Evolutionary conservation across 2,113 vertebrate species (phyloP).

Genomic region (Podiceps cristatus): DNA sequence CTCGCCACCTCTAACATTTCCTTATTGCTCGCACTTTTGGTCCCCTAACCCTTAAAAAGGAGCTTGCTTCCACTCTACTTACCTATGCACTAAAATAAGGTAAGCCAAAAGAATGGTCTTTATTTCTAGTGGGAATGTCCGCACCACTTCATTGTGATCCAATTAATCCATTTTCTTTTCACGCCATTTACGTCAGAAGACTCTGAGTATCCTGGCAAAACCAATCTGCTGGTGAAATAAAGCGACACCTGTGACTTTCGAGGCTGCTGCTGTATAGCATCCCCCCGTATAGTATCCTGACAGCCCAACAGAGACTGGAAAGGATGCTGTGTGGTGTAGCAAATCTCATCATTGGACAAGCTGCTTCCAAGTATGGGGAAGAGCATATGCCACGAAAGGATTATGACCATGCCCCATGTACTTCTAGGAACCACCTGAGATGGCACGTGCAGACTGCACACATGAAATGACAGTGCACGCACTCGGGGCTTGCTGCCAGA

Average conservation of each 20-base stretch:
- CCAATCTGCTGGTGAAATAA: not conserved
- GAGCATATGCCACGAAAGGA: rapidly evolving
- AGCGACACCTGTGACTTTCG: not conserved
- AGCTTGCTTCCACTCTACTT: not conserved
- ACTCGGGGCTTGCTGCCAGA: not conserved
- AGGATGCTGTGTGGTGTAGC: rapidly evolving
- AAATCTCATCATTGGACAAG: not conserved
- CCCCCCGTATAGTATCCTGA: not conserved
- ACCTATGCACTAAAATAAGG: not conserved
- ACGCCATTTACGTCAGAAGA: not conserved
- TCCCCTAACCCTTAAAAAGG: not conserved
- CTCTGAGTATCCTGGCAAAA: not conserved
- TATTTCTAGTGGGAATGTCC: not conserved
- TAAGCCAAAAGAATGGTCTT: not conserved
- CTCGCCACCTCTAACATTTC: not conserved
- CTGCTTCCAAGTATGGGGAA: not conserved
- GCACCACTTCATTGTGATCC: not conserved
- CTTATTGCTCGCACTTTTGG: not conserved
- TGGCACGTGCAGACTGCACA: not conserved
- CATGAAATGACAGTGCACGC: not conserved
- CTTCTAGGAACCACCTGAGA: not conserved
- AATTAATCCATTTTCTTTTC: not conserved
- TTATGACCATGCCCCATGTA: rapidly evolving
- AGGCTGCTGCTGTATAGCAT: not conserved
- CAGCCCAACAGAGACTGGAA: not conserved